These are phyloP conservation scores for Hemiprocne comata DNA, from an alignment of 2,113 vertebrate genomes.

Conservation along the genomic window DNA sequence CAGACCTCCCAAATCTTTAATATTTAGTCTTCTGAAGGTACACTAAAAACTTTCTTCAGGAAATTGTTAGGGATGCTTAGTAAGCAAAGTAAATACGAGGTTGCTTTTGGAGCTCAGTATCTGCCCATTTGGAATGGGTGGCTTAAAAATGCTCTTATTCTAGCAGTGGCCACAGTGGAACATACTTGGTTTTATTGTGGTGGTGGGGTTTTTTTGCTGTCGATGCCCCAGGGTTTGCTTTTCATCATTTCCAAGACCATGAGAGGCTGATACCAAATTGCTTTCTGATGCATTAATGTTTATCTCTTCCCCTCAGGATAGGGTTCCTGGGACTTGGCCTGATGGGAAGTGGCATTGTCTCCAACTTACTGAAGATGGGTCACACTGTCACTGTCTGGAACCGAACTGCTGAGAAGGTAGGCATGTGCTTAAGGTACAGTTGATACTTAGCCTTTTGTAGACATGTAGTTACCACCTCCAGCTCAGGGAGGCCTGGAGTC, in stretches of 20 bases:
- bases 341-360: conserved; percentile 98
- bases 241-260: neutral
- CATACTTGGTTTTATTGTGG: neutral
- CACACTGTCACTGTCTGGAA: conserved; percentile 99
- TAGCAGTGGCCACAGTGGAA: neutral
- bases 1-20: neutral
- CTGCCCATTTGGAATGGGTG: neutral
- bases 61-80: neutral
- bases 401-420: conserved; percentile 96
- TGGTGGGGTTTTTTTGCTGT: neutral
- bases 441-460: neutral
- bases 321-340: conserved; percentile 96
- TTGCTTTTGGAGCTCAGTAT: neutral
- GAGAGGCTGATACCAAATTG: neutral
- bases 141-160: neutral
- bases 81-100: neutral
- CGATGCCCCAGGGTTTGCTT: neutral
- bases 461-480: neutral
- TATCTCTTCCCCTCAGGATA: conserved; percentile 82
- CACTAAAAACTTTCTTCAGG: neutral
- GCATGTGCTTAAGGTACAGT: neutral
- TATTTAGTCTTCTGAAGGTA: neutral
- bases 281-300: neutral
- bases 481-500: neutral
- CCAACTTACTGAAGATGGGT: conserved; percentile 98